Evolutionary conservation across 2,888 invertebrate species (phyloP), one percentile per base, ranked within the genome.

Genomic region (Plagodis dolabraria): DNA sequence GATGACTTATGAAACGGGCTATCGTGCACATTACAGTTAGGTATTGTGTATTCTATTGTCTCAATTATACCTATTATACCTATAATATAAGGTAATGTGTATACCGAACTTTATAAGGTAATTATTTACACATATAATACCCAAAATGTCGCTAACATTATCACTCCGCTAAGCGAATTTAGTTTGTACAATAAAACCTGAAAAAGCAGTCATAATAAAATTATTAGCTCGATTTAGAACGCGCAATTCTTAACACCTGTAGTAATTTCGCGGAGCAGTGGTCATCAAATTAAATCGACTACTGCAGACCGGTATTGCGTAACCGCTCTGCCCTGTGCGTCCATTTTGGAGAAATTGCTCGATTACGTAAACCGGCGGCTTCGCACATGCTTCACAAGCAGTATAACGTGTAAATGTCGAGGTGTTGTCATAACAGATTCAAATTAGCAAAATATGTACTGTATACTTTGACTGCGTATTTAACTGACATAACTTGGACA

Each of bases 271-370:
- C 36, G 9, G 35, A 35, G 36, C 71, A 68, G 65, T 63, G 68
- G 72, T 74, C 75, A 74, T 77, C 72, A 69, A 67, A 65, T 84
- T 84, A 76, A 74, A 69, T 68, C 79, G 79, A 65, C 46, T 48
- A 42, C 50, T 12, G 35, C 44, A 42, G 45, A 10, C 51, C 40
- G 40, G 40, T 40, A 46, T 56, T 60, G 42, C 56, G 36, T 49
- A 48, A 56, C 35, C 33, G 36, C 36, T 22, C 38, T 38, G 56
- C 77, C 76, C 79, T 76, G 71, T 65, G 67, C 65, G 69, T 70
- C 70, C 75, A 71, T 82, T 83, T 86, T 71, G 78, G 82, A 75
- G 82, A 84, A 85, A 85, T 79, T 79, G 70, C 68, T 60, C 71
- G 65, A 70, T 86, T 82, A 76, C 67, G 70, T 77, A 85, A 61